Evolutionary conservation across 2,888 invertebrate genomes (phyloP).

Genomic region (Microchrysa polita): DNA sequence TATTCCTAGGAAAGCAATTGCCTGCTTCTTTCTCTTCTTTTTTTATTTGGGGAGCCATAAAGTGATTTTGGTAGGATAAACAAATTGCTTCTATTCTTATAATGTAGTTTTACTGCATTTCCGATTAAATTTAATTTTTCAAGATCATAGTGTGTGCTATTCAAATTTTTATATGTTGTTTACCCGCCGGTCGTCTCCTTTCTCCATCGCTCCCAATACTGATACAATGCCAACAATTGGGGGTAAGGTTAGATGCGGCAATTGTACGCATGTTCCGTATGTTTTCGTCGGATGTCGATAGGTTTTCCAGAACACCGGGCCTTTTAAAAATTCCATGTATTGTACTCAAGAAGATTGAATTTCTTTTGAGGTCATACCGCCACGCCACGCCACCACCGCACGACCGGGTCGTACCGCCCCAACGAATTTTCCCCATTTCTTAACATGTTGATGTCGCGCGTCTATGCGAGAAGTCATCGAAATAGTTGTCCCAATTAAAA

Average conservation of each 20-base stretch:
- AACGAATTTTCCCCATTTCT: conserved; percentile 5
- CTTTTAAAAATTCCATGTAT: not conserved
- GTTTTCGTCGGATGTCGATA: no score
- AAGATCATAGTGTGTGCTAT: conserved; percentile 19
- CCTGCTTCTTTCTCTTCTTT: no score
- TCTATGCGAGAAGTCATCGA: conserved; percentile 21
- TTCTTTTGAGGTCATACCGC: not conserved
- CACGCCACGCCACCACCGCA: no score
- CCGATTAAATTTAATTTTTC: conserved; percentile 23
- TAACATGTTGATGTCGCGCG: no score
- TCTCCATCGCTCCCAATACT: no score
- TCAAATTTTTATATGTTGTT: no score
- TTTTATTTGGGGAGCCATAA: conserved; percentile 9
- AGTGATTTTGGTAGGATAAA: conserved; percentile 20
- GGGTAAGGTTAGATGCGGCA: no score
- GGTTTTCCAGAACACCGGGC: not conserved
- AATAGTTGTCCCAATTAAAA: conserved; percentile 45
- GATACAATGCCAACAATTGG: no score
- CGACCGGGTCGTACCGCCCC: no score
- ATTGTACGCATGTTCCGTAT: no score
- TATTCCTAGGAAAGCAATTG: conserved; percentile 1
- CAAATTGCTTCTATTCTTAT: conserved; percentile 4
- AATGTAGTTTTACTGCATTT: not conserved
- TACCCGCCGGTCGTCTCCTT: no score
- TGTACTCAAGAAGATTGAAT: not conserved